Evolutionary conservation across 2,797 vertebrate species (phyloP).

Genomic region (Poeciliopsis paucimaculata): DNA sequence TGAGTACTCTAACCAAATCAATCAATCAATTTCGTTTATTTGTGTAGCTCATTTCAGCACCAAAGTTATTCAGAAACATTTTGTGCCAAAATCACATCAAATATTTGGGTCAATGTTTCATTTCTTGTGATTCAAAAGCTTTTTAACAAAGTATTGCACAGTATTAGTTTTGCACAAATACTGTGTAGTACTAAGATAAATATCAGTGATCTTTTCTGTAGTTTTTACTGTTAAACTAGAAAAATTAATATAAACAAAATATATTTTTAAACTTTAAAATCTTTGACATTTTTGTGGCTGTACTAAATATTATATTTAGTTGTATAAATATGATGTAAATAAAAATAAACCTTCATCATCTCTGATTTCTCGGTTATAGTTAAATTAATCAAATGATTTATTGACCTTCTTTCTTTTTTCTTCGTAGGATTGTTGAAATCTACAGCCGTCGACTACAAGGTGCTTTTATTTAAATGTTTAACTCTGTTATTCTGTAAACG

Average conservation of each 20-base stretch:
- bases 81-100: too few relatives aligned
- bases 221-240: too few relatives aligned
- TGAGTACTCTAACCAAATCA: too few relatives aligned
- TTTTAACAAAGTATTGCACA: too few relatives aligned
- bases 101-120: too few relatives aligned
- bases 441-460: slow-evolving; percentile 97
- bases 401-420: slow-evolving; percentile 5
- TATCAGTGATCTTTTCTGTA: too few relatives aligned
- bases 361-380: not conserved
- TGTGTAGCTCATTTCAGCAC: too few relatives aligned
- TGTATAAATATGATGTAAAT: not conserved
- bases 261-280: not conserved
- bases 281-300: not conserved
- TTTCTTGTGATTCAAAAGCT: too few relatives aligned
- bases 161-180: too few relatives aligned
- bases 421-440: slow-evolving; percentile 94
- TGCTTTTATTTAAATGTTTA: slow-evolving; percentile 44
- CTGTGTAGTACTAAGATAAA: too few relatives aligned
- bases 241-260: not conserved
- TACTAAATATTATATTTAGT: not conserved
- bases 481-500: not conserved
- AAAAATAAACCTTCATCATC: not conserved
- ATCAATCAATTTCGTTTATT: too few relatives aligned
- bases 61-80: too few relatives aligned
- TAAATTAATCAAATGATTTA: not conserved